These are phyloP conservation scores for Coturnix japonica DNA, from an alignment of 2,113 vertebrate species.

Conservation along the genomic window DNA sequence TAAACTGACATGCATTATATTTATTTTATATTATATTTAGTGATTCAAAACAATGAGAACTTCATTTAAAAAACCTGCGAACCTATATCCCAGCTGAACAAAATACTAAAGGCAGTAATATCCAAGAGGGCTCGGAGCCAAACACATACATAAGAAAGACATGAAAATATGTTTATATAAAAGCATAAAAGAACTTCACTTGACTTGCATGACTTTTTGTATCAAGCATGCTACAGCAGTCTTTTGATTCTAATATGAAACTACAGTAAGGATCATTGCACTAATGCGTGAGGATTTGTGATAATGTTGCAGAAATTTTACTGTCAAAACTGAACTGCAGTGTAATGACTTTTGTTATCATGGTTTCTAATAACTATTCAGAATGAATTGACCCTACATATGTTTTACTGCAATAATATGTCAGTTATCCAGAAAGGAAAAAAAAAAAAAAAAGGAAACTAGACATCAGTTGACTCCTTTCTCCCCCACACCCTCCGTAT, in stretches of 20 bases:
- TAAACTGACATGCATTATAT: not conserved
- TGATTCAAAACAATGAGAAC: not conserved
- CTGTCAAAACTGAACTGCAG: conserved; percentile 87
- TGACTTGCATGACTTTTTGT: conserved; percentile 76
- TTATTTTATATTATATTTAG: not conserved
- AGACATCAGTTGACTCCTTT: conserved; percentile 20
- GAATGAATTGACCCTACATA: conserved; percentile 84
- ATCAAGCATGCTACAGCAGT: conserved; percentile 77
- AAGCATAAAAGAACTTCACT: conserved; percentile 73
- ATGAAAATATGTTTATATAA: conserved; percentile 62
- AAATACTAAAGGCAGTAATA: not conserved
- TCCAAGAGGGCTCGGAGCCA: conserved; percentile 24
- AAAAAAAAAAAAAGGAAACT: conserved; percentile 29
- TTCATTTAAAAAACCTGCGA: not conserved
- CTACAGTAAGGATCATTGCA: conserved; percentile 87
- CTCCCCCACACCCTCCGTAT: not conserved
- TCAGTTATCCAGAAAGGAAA: conserved; percentile 70
- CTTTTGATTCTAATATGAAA: conserved; percentile 84
- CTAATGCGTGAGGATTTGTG: conserved; percentile 87
- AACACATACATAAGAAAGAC: conserved; percentile 28
- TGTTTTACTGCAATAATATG: conserved; percentile 78
- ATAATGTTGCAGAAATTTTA: conserved; percentile 90
- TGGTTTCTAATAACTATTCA: conserved; percentile 85
- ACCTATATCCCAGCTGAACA: not conserved
- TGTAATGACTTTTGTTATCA: conserved; percentile 87